Conservation (phyloP, 2,797 vertebrate species). For the Hydrophis major region DNA sequence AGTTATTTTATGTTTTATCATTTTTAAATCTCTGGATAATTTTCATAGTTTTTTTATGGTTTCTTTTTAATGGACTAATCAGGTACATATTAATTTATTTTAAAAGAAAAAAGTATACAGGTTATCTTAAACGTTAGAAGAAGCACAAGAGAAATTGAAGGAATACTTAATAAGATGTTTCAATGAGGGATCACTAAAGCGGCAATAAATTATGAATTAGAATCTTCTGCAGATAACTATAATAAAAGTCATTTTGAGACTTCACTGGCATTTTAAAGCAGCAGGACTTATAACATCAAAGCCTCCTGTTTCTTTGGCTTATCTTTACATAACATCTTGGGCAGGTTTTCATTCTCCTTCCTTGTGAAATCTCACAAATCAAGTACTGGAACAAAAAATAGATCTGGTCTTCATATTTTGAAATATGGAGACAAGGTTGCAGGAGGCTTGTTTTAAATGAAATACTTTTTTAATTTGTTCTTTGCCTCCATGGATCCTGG, state of each 20-base stretch:
- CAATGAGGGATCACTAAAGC: background rate
- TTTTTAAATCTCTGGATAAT: background rate
- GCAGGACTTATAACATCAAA: constrained; percentile 3
- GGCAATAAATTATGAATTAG: background rate
- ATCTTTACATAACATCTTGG: constrained; percentile 6
- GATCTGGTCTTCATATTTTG: background rate
- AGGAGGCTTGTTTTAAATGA: constrained; percentile 21
- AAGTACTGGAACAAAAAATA: constrained; percentile 11
- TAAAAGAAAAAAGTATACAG: background rate
- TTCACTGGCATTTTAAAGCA: background rate
- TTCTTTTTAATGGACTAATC: background rate
- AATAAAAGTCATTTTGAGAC: background rate
- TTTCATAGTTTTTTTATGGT: background rate
- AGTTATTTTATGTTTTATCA: background rate
- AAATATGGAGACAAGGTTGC: constrained; percentile 22
- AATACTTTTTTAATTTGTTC: constrained; percentile 35
- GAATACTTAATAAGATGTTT: background rate
- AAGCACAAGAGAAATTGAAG: background rate
- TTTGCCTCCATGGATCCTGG: constrained; percentile 48
- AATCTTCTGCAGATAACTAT: background rate
- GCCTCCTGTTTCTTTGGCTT: background rate
- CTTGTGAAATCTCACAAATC: background rate
- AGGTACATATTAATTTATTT: background rate
- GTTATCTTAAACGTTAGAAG: background rate
- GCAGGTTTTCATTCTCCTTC: background rate